A percentile compares a stretch with the other conserved stretches of the same genome.
These are phyloP conservation scores for Pyrocephalus nanus DNA, from an alignment of 2,797 vertebrate genomes.

Conservation along the genomic window DNA sequence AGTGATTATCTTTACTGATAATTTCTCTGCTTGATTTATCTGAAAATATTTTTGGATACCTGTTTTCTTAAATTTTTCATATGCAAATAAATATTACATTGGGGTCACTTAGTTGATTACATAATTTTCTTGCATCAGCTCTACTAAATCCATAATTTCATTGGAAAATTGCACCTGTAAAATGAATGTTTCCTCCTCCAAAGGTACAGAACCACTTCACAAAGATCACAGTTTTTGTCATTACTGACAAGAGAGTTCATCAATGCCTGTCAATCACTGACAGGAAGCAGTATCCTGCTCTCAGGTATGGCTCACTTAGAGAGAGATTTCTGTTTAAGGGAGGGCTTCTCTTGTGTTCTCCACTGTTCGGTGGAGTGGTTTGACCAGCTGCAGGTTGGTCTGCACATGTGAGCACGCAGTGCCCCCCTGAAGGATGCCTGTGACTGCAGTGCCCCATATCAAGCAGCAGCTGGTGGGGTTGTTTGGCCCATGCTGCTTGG, in stretches of 20 bases:
- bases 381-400: background rate
- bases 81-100: background rate
- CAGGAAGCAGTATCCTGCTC: background rate
- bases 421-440: background rate
- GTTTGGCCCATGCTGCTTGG: background rate
- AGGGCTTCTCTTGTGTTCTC: background rate
- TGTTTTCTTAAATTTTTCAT: background rate
- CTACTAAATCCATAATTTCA: background rate
- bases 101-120: background rate
- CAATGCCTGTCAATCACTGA: background rate
- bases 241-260: background rate
- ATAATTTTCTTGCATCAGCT: background rate
- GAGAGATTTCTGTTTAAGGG: background rate
- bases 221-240: background rate
- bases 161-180: background rate
- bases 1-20: background rate
- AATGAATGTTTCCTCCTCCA: background rate
- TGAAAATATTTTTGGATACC: background rate
- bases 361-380: background rate
- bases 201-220: background rate
- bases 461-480: background rate
- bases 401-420: rapidly evolving
- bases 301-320: background rate
- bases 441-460: too few species aligned
- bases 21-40: background rate